These are phyloP conservation scores for Okamejei kenojei DNA, from an alignment of 2,797 vertebrate species.

Conservation along the genomic window DNA sequence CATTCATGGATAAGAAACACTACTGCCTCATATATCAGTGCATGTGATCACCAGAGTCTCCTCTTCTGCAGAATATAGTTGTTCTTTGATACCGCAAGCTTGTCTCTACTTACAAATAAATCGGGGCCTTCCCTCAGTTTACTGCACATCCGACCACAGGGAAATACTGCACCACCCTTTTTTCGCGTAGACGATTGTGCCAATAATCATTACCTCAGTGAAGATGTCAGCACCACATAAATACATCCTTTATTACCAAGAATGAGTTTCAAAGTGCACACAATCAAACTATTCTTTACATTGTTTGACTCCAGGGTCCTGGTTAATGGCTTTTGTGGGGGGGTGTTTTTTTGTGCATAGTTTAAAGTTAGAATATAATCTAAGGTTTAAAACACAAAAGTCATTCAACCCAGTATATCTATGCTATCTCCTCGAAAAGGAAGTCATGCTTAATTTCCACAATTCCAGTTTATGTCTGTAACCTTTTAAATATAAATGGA, in stretches of 20 bases:
- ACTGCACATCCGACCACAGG: neutral
- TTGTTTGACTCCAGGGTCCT: neutral
- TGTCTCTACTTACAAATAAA: neutral
- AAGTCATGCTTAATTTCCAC: too few relatives aligned
- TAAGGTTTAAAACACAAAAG: neutral
- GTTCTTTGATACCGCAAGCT: neutral
- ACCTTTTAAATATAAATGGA: too few relatives aligned
- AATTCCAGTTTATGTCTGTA: too few relatives aligned
- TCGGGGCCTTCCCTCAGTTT: neutral
- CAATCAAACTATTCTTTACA: neutral
- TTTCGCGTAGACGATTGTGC: neutral
- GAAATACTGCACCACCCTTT: neutral
- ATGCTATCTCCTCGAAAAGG: too few relatives aligned
- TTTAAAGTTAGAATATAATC: neutral
- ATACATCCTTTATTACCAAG: neutral
- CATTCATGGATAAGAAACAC: neutral
- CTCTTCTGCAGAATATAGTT: neutral
- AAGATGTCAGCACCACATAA: neutral
- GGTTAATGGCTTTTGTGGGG: neutral
- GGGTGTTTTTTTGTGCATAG: too few relatives aligned
- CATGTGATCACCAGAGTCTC: neutral
- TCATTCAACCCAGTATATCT: too few relatives aligned
- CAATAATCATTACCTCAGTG: neutral
- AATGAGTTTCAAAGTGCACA: neutral
- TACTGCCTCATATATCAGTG: neutral